Evolutionary conservation across 2,888 invertebrate genomes (phyloP).

Genomic region (Noctua janthe): DNA sequence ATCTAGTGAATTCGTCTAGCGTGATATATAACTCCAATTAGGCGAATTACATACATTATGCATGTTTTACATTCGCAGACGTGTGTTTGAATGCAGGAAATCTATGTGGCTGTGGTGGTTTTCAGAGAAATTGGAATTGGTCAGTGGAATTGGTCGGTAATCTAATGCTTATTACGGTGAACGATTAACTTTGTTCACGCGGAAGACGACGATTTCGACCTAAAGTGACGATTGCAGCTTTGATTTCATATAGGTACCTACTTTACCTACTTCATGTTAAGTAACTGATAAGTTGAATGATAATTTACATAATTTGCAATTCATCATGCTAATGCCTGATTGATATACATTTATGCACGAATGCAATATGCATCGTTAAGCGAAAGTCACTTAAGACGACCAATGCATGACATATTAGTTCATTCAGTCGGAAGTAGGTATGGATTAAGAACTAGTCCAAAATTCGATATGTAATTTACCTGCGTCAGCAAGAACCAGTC

Average conservation of each 20-base stretch:
- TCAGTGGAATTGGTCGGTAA: conserved; percentile 65
- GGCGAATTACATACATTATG: conserved; percentile 55
- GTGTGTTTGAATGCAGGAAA: conserved; percentile 61
- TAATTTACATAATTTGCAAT: conserved; percentile 42
- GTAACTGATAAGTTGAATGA: conserved; percentile 32
- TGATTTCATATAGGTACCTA: conserved; percentile 29
- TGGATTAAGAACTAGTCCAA: conserved; percentile 18
- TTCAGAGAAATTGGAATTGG: conserved; percentile 69
- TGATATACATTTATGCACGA: conserved; percentile 39
- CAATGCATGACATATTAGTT: conserved; percentile 16
- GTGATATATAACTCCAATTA: conserved; percentile 54
- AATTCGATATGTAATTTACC: background rate
- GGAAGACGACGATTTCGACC: conserved; percentile 66
- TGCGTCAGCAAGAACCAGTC: conserved; percentile 22
- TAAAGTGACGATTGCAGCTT: conserved; percentile 57
- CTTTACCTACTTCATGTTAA: conserved; percentile 23
- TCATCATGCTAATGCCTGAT: conserved; percentile 41
- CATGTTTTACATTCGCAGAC: conserved; percentile 49
- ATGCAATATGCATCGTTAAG: conserved; percentile 21
- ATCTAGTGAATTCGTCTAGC: conserved; percentile 42
- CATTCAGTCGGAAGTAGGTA: conserved; percentile 17
- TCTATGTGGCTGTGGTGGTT: conserved; percentile 66
- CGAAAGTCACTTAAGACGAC: conserved; percentile 28
- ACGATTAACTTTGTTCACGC: conserved; percentile 71
- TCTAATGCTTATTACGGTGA: conserved; percentile 63